Percentiles rank a stretch among this genome's conserved stretches.
Evolutionary conservation across 2,888 invertebrate genomes (phyloP).

Genomic region (Cantharis rustica): DNA sequence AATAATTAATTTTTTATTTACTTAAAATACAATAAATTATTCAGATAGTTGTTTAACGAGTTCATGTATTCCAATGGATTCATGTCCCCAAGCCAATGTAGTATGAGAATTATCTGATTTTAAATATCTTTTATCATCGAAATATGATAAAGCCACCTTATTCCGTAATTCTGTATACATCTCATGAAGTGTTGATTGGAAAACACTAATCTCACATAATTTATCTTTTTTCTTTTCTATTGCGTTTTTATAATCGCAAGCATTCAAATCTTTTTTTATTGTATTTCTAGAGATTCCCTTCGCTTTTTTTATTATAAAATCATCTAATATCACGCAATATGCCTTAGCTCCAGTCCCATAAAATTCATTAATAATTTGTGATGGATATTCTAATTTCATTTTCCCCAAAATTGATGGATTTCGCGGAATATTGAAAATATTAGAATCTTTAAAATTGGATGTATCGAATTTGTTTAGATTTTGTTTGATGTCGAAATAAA

Average conservation of each 20-base stretch:
- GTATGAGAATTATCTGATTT: too few relatives aligned
- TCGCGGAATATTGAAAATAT: slow-evolving; percentile 36
- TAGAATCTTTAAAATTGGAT: slow-evolving; percentile 35
- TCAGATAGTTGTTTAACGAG: background rate
- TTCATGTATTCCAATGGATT: too few relatives aligned
- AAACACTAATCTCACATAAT: too few relatives aligned
- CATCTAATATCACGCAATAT: background rate
- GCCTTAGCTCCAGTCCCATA: background rate
- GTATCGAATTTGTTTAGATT: too few relatives aligned
- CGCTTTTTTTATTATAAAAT: background rate
- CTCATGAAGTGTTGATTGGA: too few relatives aligned
- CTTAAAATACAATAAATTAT: too few relatives aligned
- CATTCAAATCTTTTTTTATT: background rate
- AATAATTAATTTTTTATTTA: too few relatives aligned
- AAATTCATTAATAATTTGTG: background rate
- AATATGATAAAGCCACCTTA: background rate
- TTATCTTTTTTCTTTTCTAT: background rate
- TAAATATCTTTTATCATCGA: slow-evolving; percentile 3
- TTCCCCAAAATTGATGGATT: background rate
- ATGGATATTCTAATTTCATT: slow-evolving; percentile 7
- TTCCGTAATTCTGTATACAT: background rate
- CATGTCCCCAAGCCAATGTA: too few relatives aligned
- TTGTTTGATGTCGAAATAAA: too few relatives aligned
- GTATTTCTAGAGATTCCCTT: slow-evolving; percentile 5
- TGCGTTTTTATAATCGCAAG: background rate